A percentile compares a stretch with the other conserved stretches of the same genome.
These are phyloP conservation scores for Centropus bengalensis DNA, from an alignment of 2,113 vertebrate genomes.

Conservation along the genomic window DNA sequence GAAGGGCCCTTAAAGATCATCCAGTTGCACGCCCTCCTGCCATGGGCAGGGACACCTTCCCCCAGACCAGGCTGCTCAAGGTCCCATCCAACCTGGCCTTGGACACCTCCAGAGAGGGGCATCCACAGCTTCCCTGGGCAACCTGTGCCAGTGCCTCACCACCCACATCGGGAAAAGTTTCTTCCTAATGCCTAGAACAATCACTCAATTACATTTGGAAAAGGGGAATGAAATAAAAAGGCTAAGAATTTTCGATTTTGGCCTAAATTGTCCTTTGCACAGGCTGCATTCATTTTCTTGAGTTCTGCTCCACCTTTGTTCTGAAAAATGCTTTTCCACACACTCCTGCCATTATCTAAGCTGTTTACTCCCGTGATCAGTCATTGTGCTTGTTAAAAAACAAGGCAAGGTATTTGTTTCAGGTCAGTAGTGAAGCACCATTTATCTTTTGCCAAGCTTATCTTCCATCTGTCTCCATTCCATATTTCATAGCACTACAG, in stretches of 20 bases:
- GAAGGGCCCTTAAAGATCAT: no score
- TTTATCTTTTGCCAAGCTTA: constrained; percentile 17
- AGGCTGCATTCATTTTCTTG: not conserved
- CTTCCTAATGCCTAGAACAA: not conserved
- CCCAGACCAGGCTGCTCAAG: no score
- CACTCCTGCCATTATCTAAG: not conserved
- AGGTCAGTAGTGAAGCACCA: not conserved
- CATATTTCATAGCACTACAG: not conserved
- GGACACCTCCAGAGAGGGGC: no score
- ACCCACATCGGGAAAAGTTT: no score
- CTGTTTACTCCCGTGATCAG: not conserved
- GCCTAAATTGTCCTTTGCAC: not conserved
- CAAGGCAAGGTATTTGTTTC: not conserved
- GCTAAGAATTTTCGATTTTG: not conserved
- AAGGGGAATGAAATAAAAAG: not conserved
- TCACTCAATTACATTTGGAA: not conserved
- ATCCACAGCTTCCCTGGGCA: no score
- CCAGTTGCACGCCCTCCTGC: no score
- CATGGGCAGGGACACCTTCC: no score
- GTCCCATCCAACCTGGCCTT: no score
- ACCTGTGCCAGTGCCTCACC: no score
- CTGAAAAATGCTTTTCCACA: not conserved
- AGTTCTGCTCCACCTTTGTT: not conserved
- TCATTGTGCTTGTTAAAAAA: not conserved
- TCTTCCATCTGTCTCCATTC: not conserved